A percentile compares a stretch with the other conserved stretches of the same genome.
phyloP scores from a whole-genome alignment of 2,797 vertebrate genomes.

The Esox masquinongy region DNA sequence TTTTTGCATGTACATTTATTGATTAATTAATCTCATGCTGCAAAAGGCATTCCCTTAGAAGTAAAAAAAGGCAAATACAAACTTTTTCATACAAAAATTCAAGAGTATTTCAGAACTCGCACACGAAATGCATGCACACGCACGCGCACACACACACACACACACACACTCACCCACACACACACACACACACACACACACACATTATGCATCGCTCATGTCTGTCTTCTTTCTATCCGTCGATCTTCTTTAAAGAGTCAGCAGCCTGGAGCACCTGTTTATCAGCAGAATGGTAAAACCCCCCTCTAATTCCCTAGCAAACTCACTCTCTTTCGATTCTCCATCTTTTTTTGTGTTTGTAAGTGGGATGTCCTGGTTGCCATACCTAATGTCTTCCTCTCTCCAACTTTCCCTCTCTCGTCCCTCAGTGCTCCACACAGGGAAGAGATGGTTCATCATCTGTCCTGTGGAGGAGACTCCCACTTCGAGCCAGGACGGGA shows the following conservation, averaged over 20 bases:
- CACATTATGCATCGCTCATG: background rate
- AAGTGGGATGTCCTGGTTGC: background rate
- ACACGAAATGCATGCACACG: background rate
- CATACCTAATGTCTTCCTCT: background rate
- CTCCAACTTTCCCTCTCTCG: background rate
- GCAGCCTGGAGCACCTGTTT: conserved; percentile 81
- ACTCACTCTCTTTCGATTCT: background rate
- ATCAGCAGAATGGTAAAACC: conserved; percentile 92
- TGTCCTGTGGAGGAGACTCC: conserved; percentile 94
- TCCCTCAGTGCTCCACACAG: conserved; percentile 90
- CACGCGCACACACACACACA: too few species aligned
- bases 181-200: background rate
- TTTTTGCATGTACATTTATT: background rate
- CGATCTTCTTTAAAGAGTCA: conserved; percentile 55
- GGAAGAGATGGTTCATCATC: conserved; percentile 98
- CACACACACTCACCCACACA: background rate
- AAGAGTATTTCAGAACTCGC: too few species aligned
- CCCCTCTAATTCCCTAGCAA: background rate
- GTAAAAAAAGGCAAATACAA: background rate
- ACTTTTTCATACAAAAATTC: too few species aligned
- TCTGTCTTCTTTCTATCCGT: conserved; percentile 23
- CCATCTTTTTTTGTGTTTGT: background rate
- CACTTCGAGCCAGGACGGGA: conserved; percentile 71
- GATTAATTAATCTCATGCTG: too few species aligned
- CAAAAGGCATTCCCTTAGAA: too few species aligned